phyloP scores from a whole-genome alignment of 2,888 invertebrate genomes.

The Drosophila yooni region DNA sequence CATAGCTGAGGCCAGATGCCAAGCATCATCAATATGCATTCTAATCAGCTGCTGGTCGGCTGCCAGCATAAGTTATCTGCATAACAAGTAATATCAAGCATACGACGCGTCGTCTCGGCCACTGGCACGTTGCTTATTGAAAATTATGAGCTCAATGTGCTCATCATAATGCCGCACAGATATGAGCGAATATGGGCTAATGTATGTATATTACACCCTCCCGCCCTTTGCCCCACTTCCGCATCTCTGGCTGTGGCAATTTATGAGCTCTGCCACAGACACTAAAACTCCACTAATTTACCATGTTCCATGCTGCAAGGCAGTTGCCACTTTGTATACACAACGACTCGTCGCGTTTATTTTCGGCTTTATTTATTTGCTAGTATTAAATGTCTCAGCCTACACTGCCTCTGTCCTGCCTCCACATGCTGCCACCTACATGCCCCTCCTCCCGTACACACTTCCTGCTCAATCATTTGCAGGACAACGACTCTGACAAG shows the following conservation, averaged over 20 bases:
- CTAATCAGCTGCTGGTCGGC: constrained; percentile 39
- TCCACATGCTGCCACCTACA: background rate
- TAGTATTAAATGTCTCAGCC: constrained; percentile 69
- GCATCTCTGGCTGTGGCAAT: constrained; percentile 39
- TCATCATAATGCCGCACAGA: constrained; percentile 26
- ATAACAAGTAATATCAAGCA: constrained; percentile 57
- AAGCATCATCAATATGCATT: constrained; percentile 60
- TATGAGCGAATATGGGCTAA: constrained; percentile 31
- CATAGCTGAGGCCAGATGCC: background rate
- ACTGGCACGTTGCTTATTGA: constrained; percentile 60
- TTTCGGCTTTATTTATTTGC: constrained; percentile 73
- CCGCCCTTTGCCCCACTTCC: background rate
- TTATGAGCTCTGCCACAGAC: constrained; percentile 61
- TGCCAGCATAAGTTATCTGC: constrained; percentile 32
- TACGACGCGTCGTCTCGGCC: constrained; percentile 66
- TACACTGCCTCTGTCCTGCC: constrained; percentile 10
- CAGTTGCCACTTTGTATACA: constrained; percentile 58
- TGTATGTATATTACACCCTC: constrained; percentile 8
- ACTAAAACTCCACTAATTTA: constrained; percentile 75
- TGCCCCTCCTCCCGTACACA: background rate
- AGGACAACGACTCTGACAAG: constrained; percentile 22
- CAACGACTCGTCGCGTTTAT: constrained; percentile 47
- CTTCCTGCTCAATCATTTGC: constrained; percentile 50
- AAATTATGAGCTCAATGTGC: constrained; percentile 60
- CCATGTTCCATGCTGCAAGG: constrained; percentile 23